A percentile compares a stretch with the other conserved stretches of the same genome.
Evolutionary conservation across 1,140 invertebrate species (phyloP).

Genomic region (Zophobas atratus): DNA sequence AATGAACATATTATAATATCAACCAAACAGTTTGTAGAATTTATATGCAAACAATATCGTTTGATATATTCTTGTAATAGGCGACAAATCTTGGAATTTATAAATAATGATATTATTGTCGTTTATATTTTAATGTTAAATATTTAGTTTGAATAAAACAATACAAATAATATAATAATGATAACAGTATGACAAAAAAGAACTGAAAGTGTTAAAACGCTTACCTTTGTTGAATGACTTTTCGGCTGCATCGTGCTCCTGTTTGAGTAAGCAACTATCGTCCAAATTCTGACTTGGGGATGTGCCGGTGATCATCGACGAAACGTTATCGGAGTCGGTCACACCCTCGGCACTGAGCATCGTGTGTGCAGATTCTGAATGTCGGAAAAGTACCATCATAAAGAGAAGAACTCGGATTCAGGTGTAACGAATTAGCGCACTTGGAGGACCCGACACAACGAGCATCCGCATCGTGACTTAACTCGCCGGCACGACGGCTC

Average conservation of each 20-base stretch:
- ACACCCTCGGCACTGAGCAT: constrained; percentile 48
- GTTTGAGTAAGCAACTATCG: constrained; percentile 7
- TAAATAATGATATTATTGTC: no score
- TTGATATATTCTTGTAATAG: no score
- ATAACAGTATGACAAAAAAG: not conserved
- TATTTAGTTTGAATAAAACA: not conserved
- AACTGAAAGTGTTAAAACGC: not conserved
- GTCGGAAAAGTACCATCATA: constrained; percentile 44
- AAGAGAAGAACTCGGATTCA: not conserved
- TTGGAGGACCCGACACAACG: not conserved
- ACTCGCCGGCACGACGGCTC: constrained; percentile 13
- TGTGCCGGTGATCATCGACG: not conserved
- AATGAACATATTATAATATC: no score
- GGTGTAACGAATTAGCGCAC: constrained; percentile 22
- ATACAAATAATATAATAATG: not conserved
- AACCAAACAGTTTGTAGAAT: no score
- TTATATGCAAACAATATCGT: no score
- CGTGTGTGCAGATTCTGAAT: constrained; percentile 43
- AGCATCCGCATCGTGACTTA: constrained; percentile 32
- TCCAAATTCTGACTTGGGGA: constrained; percentile 17
- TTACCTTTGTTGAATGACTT: constrained; percentile 32
- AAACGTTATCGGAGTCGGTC: constrained; percentile 38
- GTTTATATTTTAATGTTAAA: no score
- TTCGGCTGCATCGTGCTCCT: not conserved
- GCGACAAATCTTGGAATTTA: no score